phyloP scores from a whole-genome alignment of 2,113 vertebrate species.

The Salvelinus namaycush region DNA sequence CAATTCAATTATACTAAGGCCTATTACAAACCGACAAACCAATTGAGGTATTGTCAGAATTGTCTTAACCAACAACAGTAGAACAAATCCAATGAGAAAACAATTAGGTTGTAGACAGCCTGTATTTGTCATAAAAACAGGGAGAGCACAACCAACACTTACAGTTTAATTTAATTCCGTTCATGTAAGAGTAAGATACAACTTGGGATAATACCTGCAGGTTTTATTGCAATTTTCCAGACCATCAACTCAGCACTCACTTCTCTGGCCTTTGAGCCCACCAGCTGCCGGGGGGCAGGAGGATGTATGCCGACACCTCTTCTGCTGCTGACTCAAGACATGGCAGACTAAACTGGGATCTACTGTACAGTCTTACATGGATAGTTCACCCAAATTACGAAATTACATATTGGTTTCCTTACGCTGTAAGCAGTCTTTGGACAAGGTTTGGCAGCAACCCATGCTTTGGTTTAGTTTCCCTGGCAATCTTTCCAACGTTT shows the following conservation, averaged over 20 bases:
- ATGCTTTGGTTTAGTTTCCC: too few relatives aligned
- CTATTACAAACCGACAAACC: not conserved
- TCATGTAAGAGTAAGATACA: conserved; percentile 59
- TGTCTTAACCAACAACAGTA: conserved; percentile 15
- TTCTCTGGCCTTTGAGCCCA: conserved; percentile 55
- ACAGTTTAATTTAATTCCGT: conserved; percentile 66
- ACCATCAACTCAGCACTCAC: conserved; percentile 66
- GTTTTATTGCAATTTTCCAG: conserved; percentile 80
- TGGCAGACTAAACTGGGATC: conserved; percentile 27
- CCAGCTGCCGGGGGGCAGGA: conserved; percentile 46
- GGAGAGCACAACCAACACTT: conserved; percentile 25
- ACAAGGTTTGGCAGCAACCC: too few relatives aligned
- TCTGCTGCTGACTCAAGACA: conserved; percentile 51
- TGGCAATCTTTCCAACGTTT: too few relatives aligned
- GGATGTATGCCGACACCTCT: conserved; percentile 24
- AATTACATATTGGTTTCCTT: too few relatives aligned
- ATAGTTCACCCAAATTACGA: too few relatives aligned
- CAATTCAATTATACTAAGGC: not conserved
- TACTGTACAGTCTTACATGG: conserved; percentile 24
- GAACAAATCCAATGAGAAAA: conserved; percentile 25
- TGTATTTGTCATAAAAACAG: conserved; percentile 59
- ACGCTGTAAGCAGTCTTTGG: too few relatives aligned
- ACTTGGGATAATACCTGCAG: conserved; percentile 71
- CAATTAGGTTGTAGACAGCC: conserved; percentile 31
- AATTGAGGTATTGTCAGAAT: not conserved